Evolutionary conservation across 2,888 invertebrate species (phyloP).

Genomic region (Diplazon laetatorius): DNA sequence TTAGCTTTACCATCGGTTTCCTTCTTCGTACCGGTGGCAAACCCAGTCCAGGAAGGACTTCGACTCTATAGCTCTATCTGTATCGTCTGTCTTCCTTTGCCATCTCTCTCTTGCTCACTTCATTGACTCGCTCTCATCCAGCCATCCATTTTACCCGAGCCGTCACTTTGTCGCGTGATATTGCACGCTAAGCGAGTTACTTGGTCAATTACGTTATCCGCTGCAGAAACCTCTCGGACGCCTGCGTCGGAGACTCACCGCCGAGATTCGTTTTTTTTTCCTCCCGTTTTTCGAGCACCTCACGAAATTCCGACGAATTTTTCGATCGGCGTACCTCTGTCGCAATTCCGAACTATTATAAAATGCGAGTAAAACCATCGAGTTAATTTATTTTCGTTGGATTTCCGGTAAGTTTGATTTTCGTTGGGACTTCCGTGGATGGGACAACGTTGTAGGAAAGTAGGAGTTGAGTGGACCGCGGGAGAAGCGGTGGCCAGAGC

Average conservation of each 20-base stretch:
- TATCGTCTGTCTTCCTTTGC: conserved; percentile 44
- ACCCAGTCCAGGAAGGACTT: conserved; percentile 56
- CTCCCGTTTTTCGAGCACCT: conserved; percentile 8
- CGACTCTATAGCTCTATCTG: conserved; percentile 38
- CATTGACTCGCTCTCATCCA: conserved; percentile 45
- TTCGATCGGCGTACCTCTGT: not conserved
- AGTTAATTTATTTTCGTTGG: no score
- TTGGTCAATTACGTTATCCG: conserved; percentile 76
- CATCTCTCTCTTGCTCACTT: conserved; percentile 43
- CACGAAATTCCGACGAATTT: conserved; percentile 29
- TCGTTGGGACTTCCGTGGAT: conserved; percentile 5
- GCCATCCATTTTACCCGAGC: conserved; percentile 66
- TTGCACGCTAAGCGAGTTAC: conserved; percentile 80
- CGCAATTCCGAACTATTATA: conserved; percentile 1
- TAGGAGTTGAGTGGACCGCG: conserved; percentile 24
- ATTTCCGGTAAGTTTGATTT: conserved; percentile 10
- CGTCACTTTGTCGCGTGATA: conserved; percentile 78
- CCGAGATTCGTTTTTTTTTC: conserved; percentile 38
- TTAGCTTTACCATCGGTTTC: conserved; percentile 52
- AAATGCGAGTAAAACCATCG: no score
- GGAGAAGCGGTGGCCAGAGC: conserved; percentile 36
- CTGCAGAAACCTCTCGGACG: conserved; percentile 72
- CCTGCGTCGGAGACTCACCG: conserved; percentile 39
- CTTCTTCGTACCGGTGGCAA: conserved; percentile 52
- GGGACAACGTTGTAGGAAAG: conserved; percentile 39